A percentile compares a stretch with the other conserved stretches of the same genome.
These are phyloP conservation scores for Drosophila seguyi DNA, from an alignment of 1,140 invertebrate genomes.

Conservation along the genomic window DNA sequence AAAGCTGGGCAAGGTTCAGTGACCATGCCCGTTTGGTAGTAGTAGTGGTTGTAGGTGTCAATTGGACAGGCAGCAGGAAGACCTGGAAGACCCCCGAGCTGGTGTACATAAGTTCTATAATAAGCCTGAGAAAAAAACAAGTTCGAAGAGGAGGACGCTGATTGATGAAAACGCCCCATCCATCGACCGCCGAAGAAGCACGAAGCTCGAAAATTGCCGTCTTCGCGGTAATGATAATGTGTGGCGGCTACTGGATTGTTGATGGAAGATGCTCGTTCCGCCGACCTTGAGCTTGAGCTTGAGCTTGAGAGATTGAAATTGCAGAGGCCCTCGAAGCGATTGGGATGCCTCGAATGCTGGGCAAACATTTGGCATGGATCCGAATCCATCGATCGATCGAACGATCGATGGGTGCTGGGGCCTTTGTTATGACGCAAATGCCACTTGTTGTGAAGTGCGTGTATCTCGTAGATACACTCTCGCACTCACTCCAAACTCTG, in stretches of 20 bases:
- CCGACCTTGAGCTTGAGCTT: constrained; percentile 78
- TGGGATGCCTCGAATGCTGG: constrained; percentile 34
- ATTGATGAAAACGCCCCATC: constrained; percentile 77
- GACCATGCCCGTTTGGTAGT: constrained; percentile 36
- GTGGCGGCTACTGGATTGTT: constrained; percentile 57
- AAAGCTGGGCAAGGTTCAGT: constrained; percentile 55
- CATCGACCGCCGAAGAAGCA: constrained; percentile 5
- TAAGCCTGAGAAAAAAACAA: constrained; percentile 53
- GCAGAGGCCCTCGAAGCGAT: constrained; percentile 53
- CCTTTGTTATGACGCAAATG: constrained; percentile 74
- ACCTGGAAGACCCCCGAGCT: constrained; percentile 9
- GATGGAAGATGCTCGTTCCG: constrained; percentile 18
- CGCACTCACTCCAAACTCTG: constrained; percentile 10
- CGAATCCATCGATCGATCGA: constrained; percentile 15
- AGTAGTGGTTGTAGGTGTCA: constrained; percentile 64
- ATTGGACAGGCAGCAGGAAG: constrained; percentile 42
- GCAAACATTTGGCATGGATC: constrained; percentile 57
- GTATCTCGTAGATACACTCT: constrained; percentile 27
- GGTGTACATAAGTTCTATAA: constrained; percentile 23
- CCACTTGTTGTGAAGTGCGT: constrained; percentile 72
- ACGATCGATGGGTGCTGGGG: constrained; percentile 11
- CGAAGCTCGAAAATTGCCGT: constrained; percentile 55
- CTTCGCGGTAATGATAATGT: constrained; percentile 70
- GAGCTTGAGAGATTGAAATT: constrained; percentile 56
- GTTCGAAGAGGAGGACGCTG: constrained; percentile 45